Conservation (phyloP, 2,888 invertebrate species). For the Hydrotaea cyrtoneurina region DNA sequence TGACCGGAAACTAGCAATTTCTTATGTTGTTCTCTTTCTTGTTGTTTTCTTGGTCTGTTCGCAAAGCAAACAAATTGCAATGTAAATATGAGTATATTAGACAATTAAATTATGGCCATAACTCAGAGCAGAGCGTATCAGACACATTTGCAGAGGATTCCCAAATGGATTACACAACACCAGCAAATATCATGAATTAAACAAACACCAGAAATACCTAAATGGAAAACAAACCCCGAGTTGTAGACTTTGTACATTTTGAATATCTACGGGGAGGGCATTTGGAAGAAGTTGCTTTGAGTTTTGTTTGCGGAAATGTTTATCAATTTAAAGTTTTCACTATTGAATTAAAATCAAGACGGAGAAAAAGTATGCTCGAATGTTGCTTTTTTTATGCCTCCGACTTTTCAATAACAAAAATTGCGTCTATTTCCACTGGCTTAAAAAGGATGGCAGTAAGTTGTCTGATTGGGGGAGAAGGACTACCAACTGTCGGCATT, state of each 20-base stretch:
- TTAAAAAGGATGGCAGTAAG: slow-evolving; percentile 34
- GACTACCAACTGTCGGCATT: background rate
- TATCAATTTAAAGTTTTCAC: slow-evolving; percentile 29
- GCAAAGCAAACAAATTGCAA: slow-evolving; percentile 46
- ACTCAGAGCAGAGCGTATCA: slow-evolving; percentile 28
- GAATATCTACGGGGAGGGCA: background rate
- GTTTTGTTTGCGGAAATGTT: slow-evolving; percentile 12
- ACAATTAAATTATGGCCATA: slow-evolving; percentile 54
- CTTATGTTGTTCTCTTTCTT: slow-evolving; percentile 15
- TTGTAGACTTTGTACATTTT: background rate
- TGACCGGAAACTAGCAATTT: slow-evolving; percentile 51
- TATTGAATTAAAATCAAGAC: slow-evolving; percentile 20
- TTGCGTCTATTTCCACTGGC: slow-evolving; percentile 17
- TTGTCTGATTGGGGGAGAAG: slow-evolving; percentile 11
- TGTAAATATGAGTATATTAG: slow-evolving; percentile 58
- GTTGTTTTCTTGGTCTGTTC: slow-evolving; percentile 5
- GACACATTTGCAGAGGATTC: background rate
- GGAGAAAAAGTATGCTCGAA: background rate
- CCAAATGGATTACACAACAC: background rate
- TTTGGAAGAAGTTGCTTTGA: background rate
- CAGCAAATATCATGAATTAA: too few species aligned
- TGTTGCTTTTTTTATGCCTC: too few species aligned
- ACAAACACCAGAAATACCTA: background rate
- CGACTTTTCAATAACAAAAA: background rate
- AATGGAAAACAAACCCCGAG: too few species aligned